Conservation (phyloP, 2,797 vertebrate species). For the Gambusia yucatana region DNA sequence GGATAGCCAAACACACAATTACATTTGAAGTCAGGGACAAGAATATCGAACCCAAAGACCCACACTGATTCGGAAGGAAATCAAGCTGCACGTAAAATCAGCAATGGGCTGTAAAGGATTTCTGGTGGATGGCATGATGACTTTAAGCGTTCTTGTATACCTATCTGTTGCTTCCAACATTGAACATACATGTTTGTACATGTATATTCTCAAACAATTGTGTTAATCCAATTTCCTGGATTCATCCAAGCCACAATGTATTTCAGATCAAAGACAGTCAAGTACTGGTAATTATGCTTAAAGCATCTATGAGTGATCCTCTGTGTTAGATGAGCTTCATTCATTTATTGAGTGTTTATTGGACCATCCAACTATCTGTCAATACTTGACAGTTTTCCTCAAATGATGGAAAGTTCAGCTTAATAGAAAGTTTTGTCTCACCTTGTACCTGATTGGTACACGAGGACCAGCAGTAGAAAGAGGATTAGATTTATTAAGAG, state of each 20-base stretch:
- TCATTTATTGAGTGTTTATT: no score
- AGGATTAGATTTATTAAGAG: neutral
- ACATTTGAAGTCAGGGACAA: neutral
- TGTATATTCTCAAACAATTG: neutral
- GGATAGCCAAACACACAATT: slow-evolving; percentile 14
- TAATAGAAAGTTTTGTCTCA: neutral
- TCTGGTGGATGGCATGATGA: neutral
- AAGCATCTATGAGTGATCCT: neutral
- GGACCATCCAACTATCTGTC: no score
- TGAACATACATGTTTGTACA: neutral
- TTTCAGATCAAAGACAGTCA: neutral
- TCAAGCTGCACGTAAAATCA: neutral
- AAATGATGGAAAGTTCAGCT: neutral
- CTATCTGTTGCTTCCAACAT: neutral
- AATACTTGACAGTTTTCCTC: neutral
- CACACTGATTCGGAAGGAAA: neutral
- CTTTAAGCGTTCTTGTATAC: neutral
- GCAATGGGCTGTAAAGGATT: neutral
- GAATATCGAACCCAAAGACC: neutral
- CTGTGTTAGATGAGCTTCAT: neutral
- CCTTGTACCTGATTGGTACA: neutral
- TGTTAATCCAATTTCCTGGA: neutral
- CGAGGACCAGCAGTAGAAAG: neutral
- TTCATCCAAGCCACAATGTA: neutral
- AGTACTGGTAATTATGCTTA: neutral